A percentile compares a stretch with the other conserved stretches of the same genome.
Evolutionary conservation across 2,888 invertebrate species (phyloP).

Genomic region (Tubulanus polymorphus): DNA sequence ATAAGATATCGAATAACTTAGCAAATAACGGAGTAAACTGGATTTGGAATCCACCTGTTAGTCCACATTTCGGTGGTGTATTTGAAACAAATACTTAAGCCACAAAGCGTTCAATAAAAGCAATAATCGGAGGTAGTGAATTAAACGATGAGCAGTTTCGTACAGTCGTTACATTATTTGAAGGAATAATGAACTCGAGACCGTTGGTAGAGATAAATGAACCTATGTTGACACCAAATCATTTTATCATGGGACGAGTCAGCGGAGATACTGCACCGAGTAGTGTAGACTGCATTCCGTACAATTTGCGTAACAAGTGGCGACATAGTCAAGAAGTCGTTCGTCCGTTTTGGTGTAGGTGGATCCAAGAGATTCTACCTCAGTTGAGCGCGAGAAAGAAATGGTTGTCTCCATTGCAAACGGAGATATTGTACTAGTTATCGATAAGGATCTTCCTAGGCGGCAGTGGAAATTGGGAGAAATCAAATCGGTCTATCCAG

Average conservation of each 20-base stretch:
- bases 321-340: slow-evolving; percentile 5
- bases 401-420: not conserved
- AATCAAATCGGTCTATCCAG: not conserved
- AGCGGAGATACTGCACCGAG: slow-evolving; percentile 16
- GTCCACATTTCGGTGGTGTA: slow-evolving; percentile 17
- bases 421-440: not conserved
- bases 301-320: slow-evolving; percentile 10
- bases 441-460: not conserved
- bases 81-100: slow-evolving; percentile 12
- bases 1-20: slow-evolving; percentile 5
- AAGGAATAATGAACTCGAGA: slow-evolving; percentile 8
- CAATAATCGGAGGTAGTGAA: slow-evolving; percentile 9
- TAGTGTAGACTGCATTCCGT: slow-evolving; percentile 1
- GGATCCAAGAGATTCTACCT: not conserved
- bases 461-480: not conserved
- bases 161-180: slow-evolving; percentile 7
- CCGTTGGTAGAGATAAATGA: slow-evolving; percentile 5
- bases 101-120: slow-evolving; percentile 12
- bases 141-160: slow-evolving; percentile 15
- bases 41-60: slow-evolving; percentile 14
- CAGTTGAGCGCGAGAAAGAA: not conserved
- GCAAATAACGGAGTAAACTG: slow-evolving; percentile 14
- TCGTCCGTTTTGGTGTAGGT: not conserved
- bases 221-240: slow-evolving; percentile 10
- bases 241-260: slow-evolving; percentile 16